Percentiles rank a stretch among this genome's conserved stretches.
Conservation (phyloP, 23 tunicate genomes). For the Pegea sp. region DNA sequence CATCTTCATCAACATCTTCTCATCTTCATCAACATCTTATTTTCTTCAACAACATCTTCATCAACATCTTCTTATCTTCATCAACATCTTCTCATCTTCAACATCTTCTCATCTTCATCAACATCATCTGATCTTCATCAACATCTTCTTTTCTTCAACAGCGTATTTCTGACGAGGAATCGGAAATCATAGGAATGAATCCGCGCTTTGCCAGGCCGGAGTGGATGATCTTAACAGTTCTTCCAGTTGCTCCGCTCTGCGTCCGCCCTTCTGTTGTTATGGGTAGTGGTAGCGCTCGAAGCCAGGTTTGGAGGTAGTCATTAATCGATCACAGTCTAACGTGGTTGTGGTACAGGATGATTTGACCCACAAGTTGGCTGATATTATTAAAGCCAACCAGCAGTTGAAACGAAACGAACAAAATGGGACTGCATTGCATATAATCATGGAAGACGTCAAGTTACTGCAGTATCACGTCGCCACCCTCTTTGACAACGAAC, state of each 20-base stretch:
- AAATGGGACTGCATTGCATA: constrained; percentile 94
- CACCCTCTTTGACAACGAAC: constrained; percentile 79
- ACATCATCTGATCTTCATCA: too few relatives aligned
- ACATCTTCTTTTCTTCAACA: too few relatives aligned
- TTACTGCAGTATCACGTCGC: constrained; percentile 95
- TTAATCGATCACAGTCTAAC: background rate
- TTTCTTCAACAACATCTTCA: too few relatives aligned
- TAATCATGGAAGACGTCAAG: constrained; percentile 82
- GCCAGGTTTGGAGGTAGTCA: too few relatives aligned
- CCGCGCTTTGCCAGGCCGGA: constrained; percentile 92
- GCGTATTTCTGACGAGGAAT: constrained; percentile 95
- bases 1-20: too few relatives aligned
- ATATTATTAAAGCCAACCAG: constrained; percentile 85
- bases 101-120: too few relatives aligned
- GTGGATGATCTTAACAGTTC: constrained; percentile 94
- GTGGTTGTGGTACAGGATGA: constrained; percentile 42
- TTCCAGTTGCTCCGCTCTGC: constrained; percentile 97
- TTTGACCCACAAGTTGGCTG: constrained; percentile 94
- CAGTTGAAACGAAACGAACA: constrained; percentile 84
- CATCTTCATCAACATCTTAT: too few relatives aligned
- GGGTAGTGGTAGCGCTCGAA: constrained; percentile 93
- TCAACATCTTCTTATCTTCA: too few relatives aligned
- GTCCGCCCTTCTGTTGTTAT: constrained; percentile 96
- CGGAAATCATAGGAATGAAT: constrained; percentile 96
- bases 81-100: too few relatives aligned